Conservation (phyloP, 1,140 invertebrate species). For the Microvelia longipes region DNA sequence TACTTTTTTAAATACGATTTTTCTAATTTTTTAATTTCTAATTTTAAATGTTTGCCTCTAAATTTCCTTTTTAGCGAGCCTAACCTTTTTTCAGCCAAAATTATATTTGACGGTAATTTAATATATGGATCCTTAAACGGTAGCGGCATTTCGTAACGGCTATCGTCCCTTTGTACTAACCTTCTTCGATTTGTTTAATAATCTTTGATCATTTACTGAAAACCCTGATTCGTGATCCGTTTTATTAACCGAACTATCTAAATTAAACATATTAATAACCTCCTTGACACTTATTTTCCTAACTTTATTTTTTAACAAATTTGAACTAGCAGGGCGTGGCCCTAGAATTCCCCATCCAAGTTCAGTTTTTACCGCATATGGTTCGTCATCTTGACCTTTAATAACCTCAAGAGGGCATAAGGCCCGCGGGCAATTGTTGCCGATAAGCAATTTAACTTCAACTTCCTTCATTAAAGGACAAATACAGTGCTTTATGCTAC, state of each 20-base stretch:
- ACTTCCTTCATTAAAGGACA: neutral
- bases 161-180: neutral
- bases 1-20: too few relatives aligned
- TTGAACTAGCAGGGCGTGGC: neutral
- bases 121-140: neutral
- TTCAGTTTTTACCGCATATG: neutral
- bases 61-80: neutral
- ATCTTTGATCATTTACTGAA: neutral
- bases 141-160: neutral
- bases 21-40: too few relatives aligned
- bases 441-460: neutral
- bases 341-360: neutral
- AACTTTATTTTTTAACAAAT: neutral
- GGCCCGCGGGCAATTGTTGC: neutral
- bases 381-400: neutral
- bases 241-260: neutral
- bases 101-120: neutral
- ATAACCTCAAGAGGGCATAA: neutral
- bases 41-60: neutral
- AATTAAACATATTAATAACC: neutral
- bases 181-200: neutral
- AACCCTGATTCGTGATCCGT: neutral
- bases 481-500: neutral
- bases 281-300: neutral
- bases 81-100: neutral